phyloP scores from a whole-genome alignment of 2,797 vertebrate species.

The Erpetoichthys calabaricus region DNA sequence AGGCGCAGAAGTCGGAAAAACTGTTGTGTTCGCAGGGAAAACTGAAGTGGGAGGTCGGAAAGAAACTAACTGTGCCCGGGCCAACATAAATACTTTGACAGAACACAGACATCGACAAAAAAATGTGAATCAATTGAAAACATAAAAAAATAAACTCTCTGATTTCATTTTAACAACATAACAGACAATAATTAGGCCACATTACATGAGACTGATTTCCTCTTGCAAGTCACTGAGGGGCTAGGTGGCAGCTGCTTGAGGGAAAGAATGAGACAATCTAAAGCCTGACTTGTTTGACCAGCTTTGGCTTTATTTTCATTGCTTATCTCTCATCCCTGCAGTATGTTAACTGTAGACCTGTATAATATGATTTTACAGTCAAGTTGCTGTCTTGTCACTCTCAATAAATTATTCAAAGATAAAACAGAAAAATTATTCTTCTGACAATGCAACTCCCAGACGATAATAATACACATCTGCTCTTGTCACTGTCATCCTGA shows the following conservation, averaged over 20 bases:
- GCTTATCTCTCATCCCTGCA: too few relatives aligned
- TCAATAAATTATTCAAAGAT: too few relatives aligned
- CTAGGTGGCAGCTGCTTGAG: constrained; percentile 3
- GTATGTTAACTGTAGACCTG: too few relatives aligned
- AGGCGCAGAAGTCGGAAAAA: background rate
- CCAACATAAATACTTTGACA: constrained; percentile 14
- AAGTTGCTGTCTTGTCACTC: too few relatives aligned
- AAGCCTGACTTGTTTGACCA: too few relatives aligned
- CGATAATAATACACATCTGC: too few relatives aligned
- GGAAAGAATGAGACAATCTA: constrained; percentile 1
- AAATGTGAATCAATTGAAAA: constrained; percentile 9
- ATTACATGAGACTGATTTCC: constrained; percentile 13
- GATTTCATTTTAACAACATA: constrained; percentile 5
- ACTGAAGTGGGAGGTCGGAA: constrained; percentile 7
- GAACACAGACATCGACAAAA: constrained; percentile 9
- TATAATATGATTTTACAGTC: too few relatives aligned
- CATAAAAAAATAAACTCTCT: constrained; percentile 13
- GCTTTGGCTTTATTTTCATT: too few relatives aligned
- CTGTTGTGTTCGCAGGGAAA: constrained; percentile 3
- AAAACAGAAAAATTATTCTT: too few relatives aligned
- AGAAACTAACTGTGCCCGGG: background rate
- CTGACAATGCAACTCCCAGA: too few relatives aligned
- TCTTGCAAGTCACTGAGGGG: constrained; percentile 2
- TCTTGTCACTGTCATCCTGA: too few relatives aligned
- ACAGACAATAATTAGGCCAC: constrained; percentile 8